phyloP scores from a whole-genome alignment of 2,113 vertebrate genomes.

The Gnathonemus echidnorhynchus region DNA sequence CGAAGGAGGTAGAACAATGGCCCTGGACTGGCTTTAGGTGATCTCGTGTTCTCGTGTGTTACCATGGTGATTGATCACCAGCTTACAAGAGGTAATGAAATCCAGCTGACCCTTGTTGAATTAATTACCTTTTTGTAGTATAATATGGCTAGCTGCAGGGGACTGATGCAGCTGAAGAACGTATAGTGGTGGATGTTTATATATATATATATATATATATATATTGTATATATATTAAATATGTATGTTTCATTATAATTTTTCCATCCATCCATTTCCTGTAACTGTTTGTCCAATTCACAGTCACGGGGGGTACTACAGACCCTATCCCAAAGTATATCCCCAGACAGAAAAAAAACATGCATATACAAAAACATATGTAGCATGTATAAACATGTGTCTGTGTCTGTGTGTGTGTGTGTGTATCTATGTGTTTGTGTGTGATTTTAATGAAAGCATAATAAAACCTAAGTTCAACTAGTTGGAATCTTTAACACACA shows the following conservation, averaged over 20 bases:
- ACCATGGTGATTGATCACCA: background rate
- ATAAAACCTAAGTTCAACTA: background rate
- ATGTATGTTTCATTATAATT: background rate
- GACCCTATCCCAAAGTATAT: background rate
- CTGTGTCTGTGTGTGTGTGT: no score
- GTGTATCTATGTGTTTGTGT: background rate
- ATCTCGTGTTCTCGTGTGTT: background rate
- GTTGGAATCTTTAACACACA: background rate
- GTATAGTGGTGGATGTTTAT: background rate
- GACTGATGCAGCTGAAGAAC: background rate
- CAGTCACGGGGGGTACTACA: background rate
- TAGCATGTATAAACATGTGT: no score
- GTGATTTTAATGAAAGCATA: background rate
- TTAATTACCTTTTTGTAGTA: background rate
- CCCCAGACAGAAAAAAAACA: background rate
- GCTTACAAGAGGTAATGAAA: background rate
- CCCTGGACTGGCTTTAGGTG: background rate
- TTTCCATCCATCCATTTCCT: background rate
- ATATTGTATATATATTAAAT: no score
- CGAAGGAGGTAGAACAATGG: background rate
- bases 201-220: no score
- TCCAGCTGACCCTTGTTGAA: background rate
- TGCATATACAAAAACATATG: background rate
- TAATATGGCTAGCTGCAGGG: background rate
- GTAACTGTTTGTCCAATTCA: background rate